Base-by-base conservation (phyloP, 2,888 invertebrate species). In the Tetragnatha montana region DNA sequence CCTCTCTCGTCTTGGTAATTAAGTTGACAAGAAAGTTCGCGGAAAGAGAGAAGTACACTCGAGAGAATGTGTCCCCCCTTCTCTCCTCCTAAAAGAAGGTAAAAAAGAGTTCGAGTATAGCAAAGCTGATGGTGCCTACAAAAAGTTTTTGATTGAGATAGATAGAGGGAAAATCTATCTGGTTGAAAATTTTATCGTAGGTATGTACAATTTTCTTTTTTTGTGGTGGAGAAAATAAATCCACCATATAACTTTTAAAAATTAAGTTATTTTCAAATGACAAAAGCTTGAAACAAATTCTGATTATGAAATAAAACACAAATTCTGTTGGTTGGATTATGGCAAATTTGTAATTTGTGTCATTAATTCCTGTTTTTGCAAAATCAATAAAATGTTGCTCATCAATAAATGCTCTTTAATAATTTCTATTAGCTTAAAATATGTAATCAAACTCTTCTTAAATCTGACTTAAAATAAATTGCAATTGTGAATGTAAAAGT, bases 1-100 rank as follows among this genome's bases (percentile, higher is more conserved):
- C 60, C 60, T 17, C 60, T 35, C 49, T 81, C 81, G 69, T 51
- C 51, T 50, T 73, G 71, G 73, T 81, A 81, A 81, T 81, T 81
- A 81, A 81, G 81, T 81, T 81, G 81, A 81, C 81, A 73, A 81
- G 71, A 81, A 81, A 81, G 81, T 81, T 81, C 60, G 60, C 12
- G 17, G 60, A 60, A 60, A 17, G 17, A 60, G 10, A 60, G 17
- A 60, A 60, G 60, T 60, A 60, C 60, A 60, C 60, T 60, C 1
- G 17, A 1, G 35, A 60, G 60, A 60, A 12, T 60, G 12, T 4
- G 14, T 60, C 8, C n/a, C n/a, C n/a, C n/a, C n/a, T 60, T 60
- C 60, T 17, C 17, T 60, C 17, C 60, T 10, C 35, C 1, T 12
- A 10, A 60, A 60, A 17, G 60, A 60, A 60, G 17, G 4, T 7